Evolutionary conservation across 2,113 vertebrate species (phyloP).

Genomic region (Pithys albifrons): DNA sequence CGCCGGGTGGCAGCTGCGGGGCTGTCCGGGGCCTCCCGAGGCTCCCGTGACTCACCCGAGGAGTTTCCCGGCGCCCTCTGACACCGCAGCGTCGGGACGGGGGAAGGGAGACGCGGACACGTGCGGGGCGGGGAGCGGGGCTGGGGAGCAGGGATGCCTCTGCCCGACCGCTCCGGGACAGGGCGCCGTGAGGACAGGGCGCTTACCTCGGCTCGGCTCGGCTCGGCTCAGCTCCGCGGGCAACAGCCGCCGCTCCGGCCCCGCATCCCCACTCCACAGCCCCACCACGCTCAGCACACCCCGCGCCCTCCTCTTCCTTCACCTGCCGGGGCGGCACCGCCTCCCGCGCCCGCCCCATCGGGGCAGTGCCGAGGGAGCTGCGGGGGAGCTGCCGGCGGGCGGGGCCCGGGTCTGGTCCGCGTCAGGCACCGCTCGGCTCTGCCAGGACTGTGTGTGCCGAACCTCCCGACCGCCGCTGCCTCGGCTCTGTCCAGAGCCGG

Average conservation of each 20-base stretch:
- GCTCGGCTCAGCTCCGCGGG: neutral
- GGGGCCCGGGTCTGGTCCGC: rapidly evolving
- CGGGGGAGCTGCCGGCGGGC: neutral
- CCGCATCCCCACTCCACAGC: neutral
- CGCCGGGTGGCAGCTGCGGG: neutral
- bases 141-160: too few relatives aligned
- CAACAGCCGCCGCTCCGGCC: neutral
- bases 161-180: too few relatives aligned
- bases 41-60: neutral
- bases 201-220: neutral
- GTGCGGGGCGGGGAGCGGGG: neutral
- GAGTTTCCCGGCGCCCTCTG: neutral
- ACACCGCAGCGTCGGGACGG: neutral
- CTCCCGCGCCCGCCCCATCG: neutral
- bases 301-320: neutral
- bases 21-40: neutral
- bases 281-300: neutral
- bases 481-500: neutral
- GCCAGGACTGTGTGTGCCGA: rapidly evolving
- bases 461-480: rapidly evolving
- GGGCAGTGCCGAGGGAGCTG: neutral
- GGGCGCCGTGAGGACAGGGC: too few relatives aligned
- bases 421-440: rapidly evolving
- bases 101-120: neutral
- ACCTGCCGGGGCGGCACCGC: neutral